Evolutionary conservation across 2,113 vertebrate genomes (phyloP).

Genomic region (Xiphorhynchus elegans): DNA sequence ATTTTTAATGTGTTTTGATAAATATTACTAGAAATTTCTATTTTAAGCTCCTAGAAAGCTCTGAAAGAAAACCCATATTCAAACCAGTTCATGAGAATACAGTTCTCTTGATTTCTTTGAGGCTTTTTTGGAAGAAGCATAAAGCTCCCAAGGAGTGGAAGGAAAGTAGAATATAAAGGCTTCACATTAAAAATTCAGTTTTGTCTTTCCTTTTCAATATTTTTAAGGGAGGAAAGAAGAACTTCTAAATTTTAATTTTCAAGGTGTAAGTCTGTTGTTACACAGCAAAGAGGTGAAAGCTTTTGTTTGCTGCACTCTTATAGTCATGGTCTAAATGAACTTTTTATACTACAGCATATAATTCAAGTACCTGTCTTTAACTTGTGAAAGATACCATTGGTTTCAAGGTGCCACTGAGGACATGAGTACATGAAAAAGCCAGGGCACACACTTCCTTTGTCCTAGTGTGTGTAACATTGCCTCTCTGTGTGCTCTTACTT

Average conservation of each 20-base stretch:
- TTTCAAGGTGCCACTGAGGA: background rate
- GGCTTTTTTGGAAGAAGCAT: background rate
- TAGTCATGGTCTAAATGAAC: background rate
- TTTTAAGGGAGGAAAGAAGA: background rate
- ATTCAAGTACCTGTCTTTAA: background rate
- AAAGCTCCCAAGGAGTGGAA: background rate
- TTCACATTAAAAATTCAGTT: background rate
- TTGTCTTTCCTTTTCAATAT: background rate
- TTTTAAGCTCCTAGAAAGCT: background rate
- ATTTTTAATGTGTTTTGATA: constrained; percentile 10
- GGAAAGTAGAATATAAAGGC: background rate
- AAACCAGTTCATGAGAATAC: background rate
- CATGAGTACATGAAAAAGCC: background rate
- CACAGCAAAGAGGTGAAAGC: background rate
- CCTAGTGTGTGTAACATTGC: background rate
- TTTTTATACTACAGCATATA: background rate
- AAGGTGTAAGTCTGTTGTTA: background rate
- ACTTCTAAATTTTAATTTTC: background rate
- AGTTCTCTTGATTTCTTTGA: background rate
- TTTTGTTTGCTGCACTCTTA: background rate
- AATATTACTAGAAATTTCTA: background rate
- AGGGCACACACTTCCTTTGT: background rate
- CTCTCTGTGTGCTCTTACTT: background rate
- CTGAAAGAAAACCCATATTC: background rate
- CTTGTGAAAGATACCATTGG: background rate